Conservation (phyloP, 2,113 vertebrate species). For the Pelvicachromis taeniatus region DNA sequence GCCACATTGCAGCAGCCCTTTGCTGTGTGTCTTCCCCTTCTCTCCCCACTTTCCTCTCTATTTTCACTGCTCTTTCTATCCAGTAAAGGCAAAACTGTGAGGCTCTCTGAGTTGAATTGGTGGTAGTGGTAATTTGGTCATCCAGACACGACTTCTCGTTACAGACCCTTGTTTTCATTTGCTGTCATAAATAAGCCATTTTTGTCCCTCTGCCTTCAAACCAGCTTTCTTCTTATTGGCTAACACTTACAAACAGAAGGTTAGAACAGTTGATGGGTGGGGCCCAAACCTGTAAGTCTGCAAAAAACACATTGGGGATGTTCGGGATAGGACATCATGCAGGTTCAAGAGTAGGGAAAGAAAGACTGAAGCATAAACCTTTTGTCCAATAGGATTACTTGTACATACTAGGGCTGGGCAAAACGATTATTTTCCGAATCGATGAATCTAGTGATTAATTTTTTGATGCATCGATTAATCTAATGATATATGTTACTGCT, state of each 20-base stretch:
- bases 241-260: not conserved
- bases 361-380: not conserved
- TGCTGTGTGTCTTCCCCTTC: not conserved
- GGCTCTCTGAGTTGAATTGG: fast-evolving
- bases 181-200: not conserved
- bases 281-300: not conserved
- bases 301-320: fast-evolving
- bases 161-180: not conserved
- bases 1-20: not conserved
- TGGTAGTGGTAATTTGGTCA: not conserved
- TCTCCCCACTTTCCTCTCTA: not conserved
- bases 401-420: too few species aligned
- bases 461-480: too few species aligned
- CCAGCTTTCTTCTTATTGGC: not conserved
- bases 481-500: too few species aligned
- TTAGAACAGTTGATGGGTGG: not conserved
- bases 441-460: too few species aligned
- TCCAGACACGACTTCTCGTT: not conserved
- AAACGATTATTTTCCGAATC: too few species aligned
- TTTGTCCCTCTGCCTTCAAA: not conserved
- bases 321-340: not conserved
- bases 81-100: not conserved
- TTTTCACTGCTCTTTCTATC: not conserved
- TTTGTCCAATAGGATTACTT: too few species aligned
- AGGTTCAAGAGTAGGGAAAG: not conserved